A percentile compares a stretch with the other conserved stretches of the same genome.
Conservation (phyloP, 2,113 vertebrate genomes). For the Chionomys nivalis region DNA sequence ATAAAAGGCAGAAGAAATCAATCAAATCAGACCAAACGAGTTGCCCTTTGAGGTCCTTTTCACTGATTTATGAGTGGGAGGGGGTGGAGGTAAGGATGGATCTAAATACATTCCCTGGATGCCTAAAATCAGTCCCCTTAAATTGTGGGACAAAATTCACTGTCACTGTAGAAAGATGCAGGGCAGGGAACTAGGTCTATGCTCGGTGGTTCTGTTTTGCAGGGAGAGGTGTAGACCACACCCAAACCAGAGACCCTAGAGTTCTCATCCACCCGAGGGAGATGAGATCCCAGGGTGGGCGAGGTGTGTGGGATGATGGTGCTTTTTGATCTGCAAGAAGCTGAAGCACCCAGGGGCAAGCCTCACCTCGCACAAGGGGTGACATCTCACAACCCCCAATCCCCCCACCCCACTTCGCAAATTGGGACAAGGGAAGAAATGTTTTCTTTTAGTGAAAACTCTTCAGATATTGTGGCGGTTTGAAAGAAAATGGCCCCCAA, state of each 20-base stretch:
- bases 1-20: conserved; percentile 71
- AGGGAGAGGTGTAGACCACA: conserved; percentile 30
- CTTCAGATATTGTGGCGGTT: conserved; percentile 15
- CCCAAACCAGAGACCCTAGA: background rate
- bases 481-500: background rate
- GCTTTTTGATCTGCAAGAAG: background rate
- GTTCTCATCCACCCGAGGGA: background rate
- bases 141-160: background rate
- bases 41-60: conserved; percentile 54
- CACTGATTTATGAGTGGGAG: conserved; percentile 6
- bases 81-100: background rate
- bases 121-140: background rate
- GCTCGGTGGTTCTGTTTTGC: conserved; percentile 72
- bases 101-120: background rate
- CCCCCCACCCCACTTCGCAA: background rate
- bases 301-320: background rate
- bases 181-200: conserved; percentile 70
- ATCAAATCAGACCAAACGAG: conserved; percentile 73
- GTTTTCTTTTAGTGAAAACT: conserved; percentile 76
- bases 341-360: background rate
- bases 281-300: background rate
- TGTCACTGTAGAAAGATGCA: background rate
- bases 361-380: background rate
- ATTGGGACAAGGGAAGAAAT: conserved; percentile 25
- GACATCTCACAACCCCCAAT: background rate